Conservation (phyloP, 2,888 invertebrate species). For the Ichneumon xanthorius region DNA sequence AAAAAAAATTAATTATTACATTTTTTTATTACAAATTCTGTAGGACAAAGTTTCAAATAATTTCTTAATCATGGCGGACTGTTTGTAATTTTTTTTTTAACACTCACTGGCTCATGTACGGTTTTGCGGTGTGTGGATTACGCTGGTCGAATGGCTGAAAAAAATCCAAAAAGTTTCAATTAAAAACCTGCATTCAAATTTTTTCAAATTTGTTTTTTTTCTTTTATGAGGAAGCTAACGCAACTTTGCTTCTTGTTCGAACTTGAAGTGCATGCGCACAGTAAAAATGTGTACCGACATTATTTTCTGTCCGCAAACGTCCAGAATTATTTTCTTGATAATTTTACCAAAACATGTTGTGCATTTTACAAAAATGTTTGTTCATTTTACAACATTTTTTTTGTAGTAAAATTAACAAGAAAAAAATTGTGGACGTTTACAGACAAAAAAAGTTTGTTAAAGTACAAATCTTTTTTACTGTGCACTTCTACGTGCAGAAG, state of each 20-base stretch:
- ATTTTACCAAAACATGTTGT: background rate
- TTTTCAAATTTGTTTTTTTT: constrained; percentile 26
- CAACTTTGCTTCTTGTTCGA: constrained; percentile 16
- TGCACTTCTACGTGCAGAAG: constrained; percentile 49
- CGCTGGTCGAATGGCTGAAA: constrained; percentile 89
- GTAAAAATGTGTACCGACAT: no score
- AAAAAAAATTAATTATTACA: constrained; percentile 38
- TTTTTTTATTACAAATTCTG: background rate
- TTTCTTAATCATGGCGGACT: background rate
- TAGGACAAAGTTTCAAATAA: constrained; percentile 26
- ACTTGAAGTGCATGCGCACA: background rate
- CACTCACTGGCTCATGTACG: constrained; percentile 93
- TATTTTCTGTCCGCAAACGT: no score
- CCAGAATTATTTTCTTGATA: no score
- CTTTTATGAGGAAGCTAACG: background rate
- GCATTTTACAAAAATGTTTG: no score
- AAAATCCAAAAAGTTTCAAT: constrained; percentile 14
- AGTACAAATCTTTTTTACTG: no score
- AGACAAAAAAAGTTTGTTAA: no score
- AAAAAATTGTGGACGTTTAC: no score
- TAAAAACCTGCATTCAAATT: background rate
- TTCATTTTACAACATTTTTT: no score
- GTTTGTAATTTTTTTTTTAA: background rate
- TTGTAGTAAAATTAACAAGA: no score
- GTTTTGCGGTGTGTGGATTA: constrained; percentile 90